Evolutionary conservation across 30 jellyfish, hydroid and myxozoan species (phyloP).

Genomic region (Pelagia noctiluca): DNA sequence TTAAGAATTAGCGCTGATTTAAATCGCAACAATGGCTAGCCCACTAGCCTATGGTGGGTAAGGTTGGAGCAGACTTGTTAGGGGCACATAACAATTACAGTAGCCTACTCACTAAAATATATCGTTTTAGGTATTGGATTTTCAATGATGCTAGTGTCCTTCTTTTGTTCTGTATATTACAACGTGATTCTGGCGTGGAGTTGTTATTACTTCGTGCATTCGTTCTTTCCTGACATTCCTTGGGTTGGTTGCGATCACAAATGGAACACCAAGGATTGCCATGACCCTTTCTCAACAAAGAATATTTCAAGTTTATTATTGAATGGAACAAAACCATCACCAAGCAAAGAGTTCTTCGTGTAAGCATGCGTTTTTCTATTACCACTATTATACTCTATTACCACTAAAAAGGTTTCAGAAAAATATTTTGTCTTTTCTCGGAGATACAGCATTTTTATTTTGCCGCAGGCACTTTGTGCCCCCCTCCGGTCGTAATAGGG

Average conservation of each 20-base stretch:
- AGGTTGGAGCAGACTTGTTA: no score
- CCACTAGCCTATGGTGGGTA: no score
- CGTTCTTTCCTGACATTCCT: conserved; percentile 74
- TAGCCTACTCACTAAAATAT: background rate
- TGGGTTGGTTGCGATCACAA: conserved; percentile 89
- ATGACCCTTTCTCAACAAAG: conserved; percentile 49
- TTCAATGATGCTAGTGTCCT: conserved; percentile 84
- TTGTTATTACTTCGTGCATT: conserved; percentile 77
- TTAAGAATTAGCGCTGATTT: no score
- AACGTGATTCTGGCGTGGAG: conserved; percentile 97
- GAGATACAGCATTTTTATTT: no score
- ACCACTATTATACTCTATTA: no score
- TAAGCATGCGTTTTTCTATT: no score
- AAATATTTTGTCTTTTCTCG: no score
- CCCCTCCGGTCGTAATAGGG: no score
- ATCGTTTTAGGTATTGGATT: conserved; percentile 79
- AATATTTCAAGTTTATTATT: conserved; percentile 1
- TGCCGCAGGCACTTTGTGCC: no score
- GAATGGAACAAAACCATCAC: conserved; percentile 79
- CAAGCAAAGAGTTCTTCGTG: conserved; percentile 87
- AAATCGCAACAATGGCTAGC: no score
- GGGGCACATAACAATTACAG: background rate
- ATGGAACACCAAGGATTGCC: conserved; percentile 80
- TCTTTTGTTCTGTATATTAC: conserved; percentile 82
- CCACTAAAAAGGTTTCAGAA: no score